Percentiles rank a stretch among this genome's conserved stretches.
Evolutionary conservation across 2,113 vertebrate species (phyloP).

Genomic region (Seriola quinqueradiata): DNA sequence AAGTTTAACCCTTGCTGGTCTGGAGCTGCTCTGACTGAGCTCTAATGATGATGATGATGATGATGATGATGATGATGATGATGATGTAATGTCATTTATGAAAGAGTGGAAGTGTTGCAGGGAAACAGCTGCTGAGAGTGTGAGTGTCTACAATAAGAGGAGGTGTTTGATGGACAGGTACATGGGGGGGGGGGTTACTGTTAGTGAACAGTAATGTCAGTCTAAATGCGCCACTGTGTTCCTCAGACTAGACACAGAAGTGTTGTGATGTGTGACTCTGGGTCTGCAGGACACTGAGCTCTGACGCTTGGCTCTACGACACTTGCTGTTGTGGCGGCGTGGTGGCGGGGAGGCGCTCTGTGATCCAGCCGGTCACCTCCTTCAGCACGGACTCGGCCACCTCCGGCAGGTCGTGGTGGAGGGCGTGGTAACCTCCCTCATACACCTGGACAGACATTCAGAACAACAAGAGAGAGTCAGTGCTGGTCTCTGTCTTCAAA

Average conservation of each 20-base stretch:
- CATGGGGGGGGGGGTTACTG: too few relatives aligned
- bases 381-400: slow-evolving; percentile 89
- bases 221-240: slow-evolving; percentile 7
- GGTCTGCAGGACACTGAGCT: slow-evolving; percentile 11
- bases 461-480: background rate
- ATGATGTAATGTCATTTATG: background rate
- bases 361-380: slow-evolving; percentile 91
- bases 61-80: background rate
- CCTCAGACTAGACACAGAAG: slow-evolving; percentile 30
- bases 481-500: too few relatives aligned
- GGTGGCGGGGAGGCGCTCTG: slow-evolving; percentile 70
- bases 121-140: slow-evolving; percentile 11
- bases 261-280: slow-evolving; percentile 18
- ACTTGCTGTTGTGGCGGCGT: slow-evolving; percentile 15
- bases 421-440: slow-evolving; percentile 92
- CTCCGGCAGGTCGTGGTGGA: slow-evolving; percentile 95
- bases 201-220: background rate
- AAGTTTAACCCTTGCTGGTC: background rate
- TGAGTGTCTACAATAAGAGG: slow-evolving; percentile 20
- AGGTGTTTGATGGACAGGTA: background rate
- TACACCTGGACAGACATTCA: slow-evolving; percentile 86
- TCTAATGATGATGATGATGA: background rate
- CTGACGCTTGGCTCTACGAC: slow-evolving; percentile 29
- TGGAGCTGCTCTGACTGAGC: background rate
- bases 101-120: background rate